Evolutionary conservation across 1,140 invertebrate species (phyloP), one percentile per base, ranked within the genome.

Genomic region (Drosophila fuyamai): DNA sequence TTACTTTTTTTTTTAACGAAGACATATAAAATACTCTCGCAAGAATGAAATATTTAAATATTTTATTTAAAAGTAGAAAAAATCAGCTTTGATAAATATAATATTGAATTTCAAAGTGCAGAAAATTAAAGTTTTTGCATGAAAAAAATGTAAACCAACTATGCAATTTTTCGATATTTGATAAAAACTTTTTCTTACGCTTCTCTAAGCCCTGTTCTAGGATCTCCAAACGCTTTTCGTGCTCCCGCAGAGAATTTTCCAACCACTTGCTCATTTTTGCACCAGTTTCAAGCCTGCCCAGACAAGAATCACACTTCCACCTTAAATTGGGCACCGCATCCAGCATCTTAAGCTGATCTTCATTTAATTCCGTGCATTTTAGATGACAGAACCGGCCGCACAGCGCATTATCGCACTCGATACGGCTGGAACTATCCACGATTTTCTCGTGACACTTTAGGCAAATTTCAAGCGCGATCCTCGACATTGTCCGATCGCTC

Each of bases 151-250:
- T 29, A 18, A 18, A 18, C 18, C 18, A 23, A 23, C 2, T 23
- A 23, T 2, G 23, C 23, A 23, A 23, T 23, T 40, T n/a, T 4
- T 40, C 0, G 10, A 7, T 12, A 6, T 5, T 29, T 16, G 9
- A 8, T 43, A 7, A 10, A 8, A 38, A 38, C 13, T n/a, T 54
- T 16, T 40, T 10, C 62, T 83, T 59, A 83, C 83, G 38, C 23
- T 44, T 47, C 8, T 48, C 55, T 35, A 86, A n/a, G 2, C 53
- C 44, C 46, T 40, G n/a, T 18, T 86, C 82, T 16, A 88, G 23
- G 7, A 59, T 7, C 27, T 80, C 51, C n/a, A 89, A 54, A 12
- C 84, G 60, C 38, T 88, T 88, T 55, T 89, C 83, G 27, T 89
- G 79, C 38, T 71, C 55, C 12, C 47, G 59, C 1, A 88, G 38